phyloP scores from a whole-genome alignment of 2,888 invertebrate genomes.

The Drosophila kokeensis region DNA sequence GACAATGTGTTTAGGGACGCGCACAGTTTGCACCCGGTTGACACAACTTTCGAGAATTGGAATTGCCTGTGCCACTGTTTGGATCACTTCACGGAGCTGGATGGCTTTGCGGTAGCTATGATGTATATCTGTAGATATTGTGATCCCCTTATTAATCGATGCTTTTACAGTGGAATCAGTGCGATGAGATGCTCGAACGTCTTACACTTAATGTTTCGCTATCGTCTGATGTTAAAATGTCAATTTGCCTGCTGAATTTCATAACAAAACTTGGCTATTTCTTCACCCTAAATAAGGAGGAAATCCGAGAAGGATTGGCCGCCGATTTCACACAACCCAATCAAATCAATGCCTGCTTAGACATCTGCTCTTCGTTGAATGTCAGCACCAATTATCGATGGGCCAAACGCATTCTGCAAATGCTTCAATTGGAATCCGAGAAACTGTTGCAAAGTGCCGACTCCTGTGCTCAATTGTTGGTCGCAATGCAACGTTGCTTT shows the following conservation, averaged over 20 bases:
- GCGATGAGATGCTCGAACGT: slow-evolving; percentile 82
- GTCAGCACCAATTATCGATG: slow-evolving; percentile 80
- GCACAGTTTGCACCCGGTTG: slow-evolving; percentile 66
- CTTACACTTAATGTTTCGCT: slow-evolving; percentile 77
- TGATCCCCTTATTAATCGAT: not conserved
- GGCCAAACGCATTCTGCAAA: slow-evolving; percentile 80
- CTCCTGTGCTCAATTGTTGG: slow-evolving; percentile 62
- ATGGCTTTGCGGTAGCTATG: slow-evolving; percentile 67
- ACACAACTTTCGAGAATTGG: slow-evolving; percentile 72
- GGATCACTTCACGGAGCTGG: slow-evolving; percentile 69
- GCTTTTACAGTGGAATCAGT: slow-evolving; percentile 79
- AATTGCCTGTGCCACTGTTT: slow-evolving; percentile 81
- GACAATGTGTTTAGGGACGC: slow-evolving; percentile 78
- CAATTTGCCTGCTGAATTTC: slow-evolving; percentile 70
- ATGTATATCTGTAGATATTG: not conserved
- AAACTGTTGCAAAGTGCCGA: slow-evolving; percentile 68
- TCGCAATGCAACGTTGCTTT: slow-evolving; percentile 78
- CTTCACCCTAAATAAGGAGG: slow-evolving; percentile 72
- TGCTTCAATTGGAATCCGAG: slow-evolving; percentile 79
- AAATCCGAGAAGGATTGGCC: slow-evolving; percentile 59
- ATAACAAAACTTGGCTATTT: slow-evolving; percentile 73
- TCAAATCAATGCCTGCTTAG: slow-evolving; percentile 50
- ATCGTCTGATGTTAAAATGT: slow-evolving; percentile 63
- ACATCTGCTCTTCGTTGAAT: slow-evolving; percentile 61
- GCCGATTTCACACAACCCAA: slow-evolving; percentile 39